These are phyloP conservation scores for Erynnis tages DNA, from an alignment of 2,888 invertebrate species.

Conservation along the genomic window DNA sequence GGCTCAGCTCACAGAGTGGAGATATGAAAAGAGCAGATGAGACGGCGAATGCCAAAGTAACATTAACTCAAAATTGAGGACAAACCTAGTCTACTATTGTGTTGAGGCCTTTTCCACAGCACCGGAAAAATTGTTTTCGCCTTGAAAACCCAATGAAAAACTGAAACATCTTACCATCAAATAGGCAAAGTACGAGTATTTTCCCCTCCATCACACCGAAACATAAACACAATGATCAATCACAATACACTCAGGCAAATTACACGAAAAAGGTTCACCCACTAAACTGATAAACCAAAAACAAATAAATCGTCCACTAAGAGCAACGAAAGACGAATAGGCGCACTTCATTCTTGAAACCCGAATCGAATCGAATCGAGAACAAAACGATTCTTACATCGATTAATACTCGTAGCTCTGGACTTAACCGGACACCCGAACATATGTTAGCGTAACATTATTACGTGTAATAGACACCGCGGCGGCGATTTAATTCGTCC, in stretches of 20 bases:
- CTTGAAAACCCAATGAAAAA: too few relatives aligned
- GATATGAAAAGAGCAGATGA: too few relatives aligned
- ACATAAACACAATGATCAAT: not conserved
- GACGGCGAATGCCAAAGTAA: too few relatives aligned
- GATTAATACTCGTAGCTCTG: too few relatives aligned
- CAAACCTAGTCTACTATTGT: too few relatives aligned
- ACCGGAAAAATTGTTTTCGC: too few relatives aligned
- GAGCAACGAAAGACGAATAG: slow-evolving; percentile 16
- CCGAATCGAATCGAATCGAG: slow-evolving; percentile 9
- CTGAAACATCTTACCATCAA: too few relatives aligned
- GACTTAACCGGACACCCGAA: slow-evolving; percentile 33
- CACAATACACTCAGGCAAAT: slow-evolving; percentile 2
- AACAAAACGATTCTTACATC: slow-evolving; percentile 15
- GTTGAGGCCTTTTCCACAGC: too few relatives aligned
- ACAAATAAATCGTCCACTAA: slow-evolving; percentile 24
- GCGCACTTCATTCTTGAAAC: slow-evolving; percentile 9
- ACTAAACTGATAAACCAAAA: slow-evolving; percentile 26
- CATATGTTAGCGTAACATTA: slow-evolving; percentile 41
- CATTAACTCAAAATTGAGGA: too few relatives aligned
- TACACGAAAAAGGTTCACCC: slow-evolving; percentile 17
- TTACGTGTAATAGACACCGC: slow-evolving; percentile 48
- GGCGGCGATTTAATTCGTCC: slow-evolving; percentile 51
- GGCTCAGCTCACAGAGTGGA: too few relatives aligned
- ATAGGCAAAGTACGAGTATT: not conserved
- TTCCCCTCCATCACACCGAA: not conserved